Evolutionary conservation across 2,888 invertebrate genomes (phyloP), one percentile per base, ranked within the genome.

Genomic region (Pomacea canaliculata): DNA sequence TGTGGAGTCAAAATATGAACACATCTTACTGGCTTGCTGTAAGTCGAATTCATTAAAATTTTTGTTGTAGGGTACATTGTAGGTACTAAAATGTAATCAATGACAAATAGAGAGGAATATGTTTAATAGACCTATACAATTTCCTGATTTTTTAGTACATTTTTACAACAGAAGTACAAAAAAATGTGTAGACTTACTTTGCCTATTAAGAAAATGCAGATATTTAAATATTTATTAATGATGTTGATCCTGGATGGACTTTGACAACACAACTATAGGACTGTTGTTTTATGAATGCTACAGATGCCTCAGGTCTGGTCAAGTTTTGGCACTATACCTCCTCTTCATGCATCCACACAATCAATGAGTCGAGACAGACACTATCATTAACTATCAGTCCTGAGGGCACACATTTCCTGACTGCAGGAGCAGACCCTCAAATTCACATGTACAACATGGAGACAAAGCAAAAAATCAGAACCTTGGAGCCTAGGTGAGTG

Each of bases 261-360:
- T 37, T 37, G 37, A 37, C 37, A 37, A 37, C 37, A 37, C 5
- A 37, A 37, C 37, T 37, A 37, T 5, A 37, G 37, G 37, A 37
- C 37, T 5, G 5, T 37, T 37, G 37, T 37, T 37, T 37, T 23
- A 23, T 51, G 9, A 51, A 51, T 78, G 37, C 81, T 82, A 46
- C 83, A 91, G 91, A 91, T 88, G 89, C 90, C 2, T 90, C 90
- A 23, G 90, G 90, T 8, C 78, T 83, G 70, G 85, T 91, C 18
- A 89, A 89, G 80, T 85, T 90, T 73, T 91, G 91, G 91, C 90
- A 91, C 81, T 90, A 86, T 82, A 86, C 89, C 13, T 86, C 89
- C 12, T 85, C 85, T 1, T 85, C 83, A 56, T 88, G 90, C 80
- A 71, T 89, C 19, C 84, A 85, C 70, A 88, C 89, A 1, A 86